Conservation (phyloP, 2,797 vertebrate species). For the Xerus rutilus region DNA sequence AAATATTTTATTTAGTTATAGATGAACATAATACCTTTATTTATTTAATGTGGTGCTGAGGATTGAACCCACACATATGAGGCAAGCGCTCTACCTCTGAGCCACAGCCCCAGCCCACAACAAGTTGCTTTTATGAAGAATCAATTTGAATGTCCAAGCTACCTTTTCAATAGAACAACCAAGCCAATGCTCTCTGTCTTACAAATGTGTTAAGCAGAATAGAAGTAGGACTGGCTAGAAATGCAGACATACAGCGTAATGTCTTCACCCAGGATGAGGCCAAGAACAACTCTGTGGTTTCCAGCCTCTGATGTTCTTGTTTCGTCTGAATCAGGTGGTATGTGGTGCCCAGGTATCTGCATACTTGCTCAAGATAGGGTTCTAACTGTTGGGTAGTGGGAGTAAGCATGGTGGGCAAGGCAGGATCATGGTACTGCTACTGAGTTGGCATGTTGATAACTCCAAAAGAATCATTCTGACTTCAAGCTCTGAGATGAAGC, state of each 20-base stretch:
- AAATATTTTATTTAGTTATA: too few species aligned
- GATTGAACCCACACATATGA: too few species aligned
- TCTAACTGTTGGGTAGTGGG: background rate
- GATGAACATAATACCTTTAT: too few species aligned
- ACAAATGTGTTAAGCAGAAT: background rate
- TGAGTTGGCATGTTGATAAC: background rate
- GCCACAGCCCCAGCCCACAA: background rate
- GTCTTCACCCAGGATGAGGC: background rate
- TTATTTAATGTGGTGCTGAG: too few species aligned
- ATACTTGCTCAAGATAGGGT: background rate
- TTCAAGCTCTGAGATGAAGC: conserved; percentile 30
- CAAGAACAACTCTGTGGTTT: background rate
- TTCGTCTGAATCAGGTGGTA: background rate
- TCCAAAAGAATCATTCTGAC: background rate
- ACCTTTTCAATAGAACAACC: background rate
- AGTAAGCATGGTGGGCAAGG: background rate
- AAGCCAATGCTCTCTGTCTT: background rate
- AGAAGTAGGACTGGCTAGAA: background rate
- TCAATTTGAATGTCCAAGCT: background rate
- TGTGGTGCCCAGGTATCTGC: background rate
- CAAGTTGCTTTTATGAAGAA: conserved; percentile 19
- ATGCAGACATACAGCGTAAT: background rate
- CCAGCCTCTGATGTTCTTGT: background rate
- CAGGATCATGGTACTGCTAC: background rate
- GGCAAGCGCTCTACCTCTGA: too few species aligned